These are phyloP conservation scores for Typhlomys cinereus DNA, from an alignment of 2,113 vertebrate species.

Conservation along the genomic window DNA sequence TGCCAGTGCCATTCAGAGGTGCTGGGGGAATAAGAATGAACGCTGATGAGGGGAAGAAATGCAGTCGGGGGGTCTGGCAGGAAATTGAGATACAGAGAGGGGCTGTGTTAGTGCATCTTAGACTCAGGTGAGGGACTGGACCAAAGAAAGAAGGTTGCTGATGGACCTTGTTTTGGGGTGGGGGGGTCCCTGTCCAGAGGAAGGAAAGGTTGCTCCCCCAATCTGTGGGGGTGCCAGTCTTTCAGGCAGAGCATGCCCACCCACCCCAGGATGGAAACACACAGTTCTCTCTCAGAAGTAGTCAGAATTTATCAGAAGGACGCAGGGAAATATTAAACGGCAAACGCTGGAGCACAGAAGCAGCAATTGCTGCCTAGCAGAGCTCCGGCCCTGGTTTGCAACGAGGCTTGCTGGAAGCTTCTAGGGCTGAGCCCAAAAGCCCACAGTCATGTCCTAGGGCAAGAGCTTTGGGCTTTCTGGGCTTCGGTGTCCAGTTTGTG, in stretches of 20 bases:
- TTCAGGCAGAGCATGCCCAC: no score
- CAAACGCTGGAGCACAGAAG: not conserved
- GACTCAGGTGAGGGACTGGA: not conserved
- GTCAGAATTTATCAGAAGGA: not conserved
- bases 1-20: not conserved
- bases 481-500: not conserved
- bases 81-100: no score
- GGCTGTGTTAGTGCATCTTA: no score
- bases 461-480: not conserved
- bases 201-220: no score
- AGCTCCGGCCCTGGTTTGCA: not conserved
- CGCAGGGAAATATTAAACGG: not conserved
- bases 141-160: fast-evolving
- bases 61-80: not conserved
- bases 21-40: not conserved
- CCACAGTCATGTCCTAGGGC: not conserved
- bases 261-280: not conserved
- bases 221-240: no score
- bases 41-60: fast-evolving
- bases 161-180: fast-evolving
- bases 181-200: not conserved
- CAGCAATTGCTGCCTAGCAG: not conserved
- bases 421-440: not conserved
- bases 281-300: not conserved
- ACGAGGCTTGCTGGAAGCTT: no score